These are phyloP conservation scores for Hypotaenidia philippensis DNA, from an alignment of 2,797 vertebrate species.

Conservation along the genomic window DNA sequence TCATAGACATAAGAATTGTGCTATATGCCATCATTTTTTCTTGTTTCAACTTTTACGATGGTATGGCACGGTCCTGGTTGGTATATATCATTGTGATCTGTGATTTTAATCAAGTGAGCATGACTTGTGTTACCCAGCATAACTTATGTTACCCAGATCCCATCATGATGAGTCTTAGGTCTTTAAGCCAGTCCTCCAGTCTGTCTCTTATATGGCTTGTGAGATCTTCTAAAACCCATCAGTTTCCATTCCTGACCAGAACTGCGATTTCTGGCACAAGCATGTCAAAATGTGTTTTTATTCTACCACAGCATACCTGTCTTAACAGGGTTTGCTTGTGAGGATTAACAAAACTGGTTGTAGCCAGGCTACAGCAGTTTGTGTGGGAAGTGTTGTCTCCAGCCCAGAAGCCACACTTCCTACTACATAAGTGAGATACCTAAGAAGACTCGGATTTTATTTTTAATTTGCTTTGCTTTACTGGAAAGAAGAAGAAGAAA, in stretches of 20 bases:
- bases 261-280: neutral
- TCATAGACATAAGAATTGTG: neutral
- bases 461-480: constrained; percentile 29
- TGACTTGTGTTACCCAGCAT: neutral
- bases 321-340: neutral
- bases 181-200: neutral
- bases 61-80: neutral
- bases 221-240: neutral
- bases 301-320: neutral
- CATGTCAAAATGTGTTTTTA: neutral
- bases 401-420: neutral
- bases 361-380: neutral
- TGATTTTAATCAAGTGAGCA: neutral
- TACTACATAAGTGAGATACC: neutral
- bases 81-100: neutral
- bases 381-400: neutral
- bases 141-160: rapidly evolving
- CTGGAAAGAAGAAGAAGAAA: neutral
- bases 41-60: neutral
- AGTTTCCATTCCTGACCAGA: neutral
- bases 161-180: neutral
- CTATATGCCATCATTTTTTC: neutral
- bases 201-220: rapidly evolving
- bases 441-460: neutral
- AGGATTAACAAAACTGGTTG: neutral